phyloP scores from a whole-genome alignment of 2,797 vertebrate genomes.

The Psittacula echo region DNA sequence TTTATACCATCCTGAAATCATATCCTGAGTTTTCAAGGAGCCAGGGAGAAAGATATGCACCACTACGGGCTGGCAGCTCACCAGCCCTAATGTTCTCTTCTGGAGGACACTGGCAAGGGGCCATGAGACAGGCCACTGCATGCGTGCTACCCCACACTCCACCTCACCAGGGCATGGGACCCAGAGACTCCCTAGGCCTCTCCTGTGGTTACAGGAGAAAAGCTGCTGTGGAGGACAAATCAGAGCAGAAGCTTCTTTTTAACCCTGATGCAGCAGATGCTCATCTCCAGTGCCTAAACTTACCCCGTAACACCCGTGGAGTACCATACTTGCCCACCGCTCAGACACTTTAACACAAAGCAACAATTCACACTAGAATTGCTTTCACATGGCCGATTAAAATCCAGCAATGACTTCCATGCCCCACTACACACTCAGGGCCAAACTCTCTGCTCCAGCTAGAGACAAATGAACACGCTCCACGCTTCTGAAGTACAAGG shows the following conservation, averaged over 20 bases:
- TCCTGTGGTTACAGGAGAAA: background rate
- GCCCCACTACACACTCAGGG: background rate
- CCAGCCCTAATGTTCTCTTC: background rate
- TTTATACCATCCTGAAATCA: slow-evolving; percentile 55
- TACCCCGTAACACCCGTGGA: background rate
- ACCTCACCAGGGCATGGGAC: background rate
- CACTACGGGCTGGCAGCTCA: slow-evolving; percentile 2
- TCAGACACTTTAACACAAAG: background rate
- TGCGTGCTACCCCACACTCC: background rate
- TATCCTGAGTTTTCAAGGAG: slow-evolving; percentile 37
- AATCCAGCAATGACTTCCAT: background rate
- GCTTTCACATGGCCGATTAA: background rate
- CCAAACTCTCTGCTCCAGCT: background rate
- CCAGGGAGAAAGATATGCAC: background rate
- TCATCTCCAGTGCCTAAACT: background rate
- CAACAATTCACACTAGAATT: background rate
- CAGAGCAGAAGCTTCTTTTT: background rate
- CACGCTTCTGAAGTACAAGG: background rate
- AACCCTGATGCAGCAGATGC: background rate
- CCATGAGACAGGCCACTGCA: background rate
- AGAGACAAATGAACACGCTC: background rate
- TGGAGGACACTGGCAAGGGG: background rate
- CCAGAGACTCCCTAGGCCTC: background rate
- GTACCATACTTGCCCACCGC: background rate
- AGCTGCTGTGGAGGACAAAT: background rate